Evolutionary conservation across 2,888 invertebrate genomes (phyloP).

Genomic region (Leucozona laternaria): DNA sequence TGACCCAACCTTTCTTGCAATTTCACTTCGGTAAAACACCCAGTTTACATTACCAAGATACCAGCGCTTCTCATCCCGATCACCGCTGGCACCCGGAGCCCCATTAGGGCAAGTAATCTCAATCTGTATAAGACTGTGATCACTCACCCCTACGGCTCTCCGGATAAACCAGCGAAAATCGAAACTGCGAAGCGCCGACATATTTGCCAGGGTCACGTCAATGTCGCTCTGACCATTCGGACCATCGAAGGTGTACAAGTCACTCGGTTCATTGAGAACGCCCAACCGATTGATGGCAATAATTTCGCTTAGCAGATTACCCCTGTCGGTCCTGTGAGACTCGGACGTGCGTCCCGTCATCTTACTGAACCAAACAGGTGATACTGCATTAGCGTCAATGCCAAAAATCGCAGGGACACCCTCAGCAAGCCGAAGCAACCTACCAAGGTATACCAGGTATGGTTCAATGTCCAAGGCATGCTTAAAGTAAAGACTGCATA

Average conservation of each 20-base stretch:
- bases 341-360: not conserved
- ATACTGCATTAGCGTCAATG: no score
- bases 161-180: not conserved
- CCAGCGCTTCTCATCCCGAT: no score
- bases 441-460: no score
- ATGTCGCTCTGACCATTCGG: not conserved
- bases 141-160: not conserved
- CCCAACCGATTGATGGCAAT: slow-evolving; percentile 1
- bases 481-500: no score
- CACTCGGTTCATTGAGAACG: slow-evolving; percentile 41
- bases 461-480: no score
- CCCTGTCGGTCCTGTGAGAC: not conserved
- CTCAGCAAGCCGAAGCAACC: no score
- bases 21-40: not conserved
- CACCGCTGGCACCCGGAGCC: no score
- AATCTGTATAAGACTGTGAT: not conserved
- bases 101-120: not conserved
- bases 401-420: no score
- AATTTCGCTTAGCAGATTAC: slow-evolving; percentile 32
- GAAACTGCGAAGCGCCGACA: not conserved
- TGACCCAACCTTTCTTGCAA: not conserved
- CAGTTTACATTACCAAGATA: no score
- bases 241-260: slow-evolving; percentile 15
- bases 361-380: slow-evolving; percentile 59
- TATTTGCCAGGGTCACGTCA: not conserved